A percentile compares a stretch with the other conserved stretches of the same genome.
Evolutionary conservation across 2,797 vertebrate genomes (phyloP).

Genomic region (Halcyon smyrnensis): DNA sequence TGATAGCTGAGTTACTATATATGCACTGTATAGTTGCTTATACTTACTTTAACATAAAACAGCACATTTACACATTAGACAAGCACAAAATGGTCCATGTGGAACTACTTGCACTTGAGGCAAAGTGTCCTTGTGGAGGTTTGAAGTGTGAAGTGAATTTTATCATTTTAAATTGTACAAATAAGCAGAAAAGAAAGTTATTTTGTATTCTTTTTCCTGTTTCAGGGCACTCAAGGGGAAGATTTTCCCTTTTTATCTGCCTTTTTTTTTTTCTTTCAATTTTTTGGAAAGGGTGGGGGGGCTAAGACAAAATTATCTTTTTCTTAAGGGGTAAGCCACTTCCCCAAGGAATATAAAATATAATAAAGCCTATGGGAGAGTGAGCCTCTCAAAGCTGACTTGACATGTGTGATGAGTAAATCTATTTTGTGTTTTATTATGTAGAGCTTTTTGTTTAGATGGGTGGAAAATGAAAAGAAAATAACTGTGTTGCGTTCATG

Average conservation of each 20-base stretch:
- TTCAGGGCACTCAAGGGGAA: neutral
- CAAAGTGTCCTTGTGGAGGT: conserved; percentile 48
- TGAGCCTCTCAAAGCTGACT: neutral
- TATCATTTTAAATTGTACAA: conserved; percentile 31
- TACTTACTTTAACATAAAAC: conserved; percentile 38
- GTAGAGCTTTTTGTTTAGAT: neutral
- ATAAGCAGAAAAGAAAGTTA: conserved; percentile 10
- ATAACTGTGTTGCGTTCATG: neutral
- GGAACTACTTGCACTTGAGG: conserved; percentile 46
- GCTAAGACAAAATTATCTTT: neutral
- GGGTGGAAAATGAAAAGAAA: neutral
- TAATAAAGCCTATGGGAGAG: neutral
- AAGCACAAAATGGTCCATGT: conserved; percentile 57
- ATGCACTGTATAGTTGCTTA: conserved; percentile 16
- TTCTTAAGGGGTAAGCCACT: neutral
- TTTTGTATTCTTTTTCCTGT: conserved; percentile 21
- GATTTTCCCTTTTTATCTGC: neutral
- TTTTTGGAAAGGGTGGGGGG: neutral
- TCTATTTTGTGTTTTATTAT: neutral
- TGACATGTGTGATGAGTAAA: neutral
- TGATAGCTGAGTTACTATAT: conserved; percentile 47
- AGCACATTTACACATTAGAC: conserved; percentile 68
- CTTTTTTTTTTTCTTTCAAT: neutral
- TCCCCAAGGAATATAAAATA: conserved; percentile 34
- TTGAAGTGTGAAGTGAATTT: conserved; percentile 57